Percentiles rank a stretch among this genome's conserved stretches.
phyloP scores from a whole-genome alignment of 2,888 invertebrate species.

The Meteorus cinctellus region DNA sequence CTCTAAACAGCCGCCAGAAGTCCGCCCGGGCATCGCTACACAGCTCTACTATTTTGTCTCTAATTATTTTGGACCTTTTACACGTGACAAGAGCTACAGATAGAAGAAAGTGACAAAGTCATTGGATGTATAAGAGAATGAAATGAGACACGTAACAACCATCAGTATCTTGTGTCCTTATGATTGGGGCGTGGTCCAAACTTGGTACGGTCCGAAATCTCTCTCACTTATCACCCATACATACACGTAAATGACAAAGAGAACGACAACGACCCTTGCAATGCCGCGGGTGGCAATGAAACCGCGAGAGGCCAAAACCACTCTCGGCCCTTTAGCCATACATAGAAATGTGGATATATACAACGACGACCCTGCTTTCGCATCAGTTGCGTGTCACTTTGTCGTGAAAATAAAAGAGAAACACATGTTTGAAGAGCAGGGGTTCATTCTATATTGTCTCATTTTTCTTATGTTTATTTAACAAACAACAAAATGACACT shows the following conservation, averaged over 20 bases:
- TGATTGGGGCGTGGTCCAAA: slow-evolving; percentile 65
- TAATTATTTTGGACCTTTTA: slow-evolving; percentile 62
- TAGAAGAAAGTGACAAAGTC: slow-evolving; percentile 38
- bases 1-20: slow-evolving; percentile 38
- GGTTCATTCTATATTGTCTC: not conserved
- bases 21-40: slow-evolving; percentile 42
- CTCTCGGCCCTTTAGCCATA: slow-evolving; percentile 11
- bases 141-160: slow-evolving; percentile 60
- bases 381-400: slow-evolving; percentile 29
- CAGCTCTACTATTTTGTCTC: slow-evolving; percentile 65
- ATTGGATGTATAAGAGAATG: slow-evolving; percentile 47
- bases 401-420: slow-evolving; percentile 25
- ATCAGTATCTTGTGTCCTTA: slow-evolving; percentile 60
- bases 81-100: not conserved
- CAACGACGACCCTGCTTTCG: not conserved
- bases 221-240: slow-evolving; percentile 50
- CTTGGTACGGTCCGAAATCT: slow-evolving; percentile 56
- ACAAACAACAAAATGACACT: not conserved
- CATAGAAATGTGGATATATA: not conserved
- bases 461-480: not conserved
- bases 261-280: slow-evolving; percentile 35
- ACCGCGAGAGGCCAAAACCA: slow-evolving; percentile 32
- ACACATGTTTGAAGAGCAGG: slow-evolving; percentile 20
- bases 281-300: slow-evolving; percentile 25
- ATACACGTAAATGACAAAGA: slow-evolving; percentile 1